Conservation (phyloP, 2,113 vertebrate genomes). For the Lagopus muta region DNA sequence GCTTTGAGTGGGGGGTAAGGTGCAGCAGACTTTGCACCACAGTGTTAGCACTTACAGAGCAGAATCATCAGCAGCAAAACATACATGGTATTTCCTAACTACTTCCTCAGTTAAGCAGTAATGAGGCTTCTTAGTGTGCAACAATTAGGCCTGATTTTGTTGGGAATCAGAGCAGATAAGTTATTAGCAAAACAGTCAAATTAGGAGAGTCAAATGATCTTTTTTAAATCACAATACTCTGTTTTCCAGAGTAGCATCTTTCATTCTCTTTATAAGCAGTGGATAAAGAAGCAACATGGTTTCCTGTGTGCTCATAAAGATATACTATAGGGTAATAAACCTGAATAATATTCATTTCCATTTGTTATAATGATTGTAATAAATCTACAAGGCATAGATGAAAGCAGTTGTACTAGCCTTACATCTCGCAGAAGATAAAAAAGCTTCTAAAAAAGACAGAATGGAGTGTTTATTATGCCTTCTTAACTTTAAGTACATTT, state of each 20-base stretch:
- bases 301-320: conserved; percentile 56
- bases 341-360: conserved; percentile 62
- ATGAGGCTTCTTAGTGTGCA: conserved; percentile 58
- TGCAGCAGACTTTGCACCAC: neutral
- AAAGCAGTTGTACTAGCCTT: conserved; percentile 54
- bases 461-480: conserved; percentile 69
- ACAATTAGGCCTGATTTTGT: conserved; percentile 65
- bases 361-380: conserved; percentile 65
- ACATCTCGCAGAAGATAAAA: conserved; percentile 44
- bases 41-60: neutral
- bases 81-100: neutral
- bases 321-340: conserved; percentile 58
- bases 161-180: conserved; percentile 69
- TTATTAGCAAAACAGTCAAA: conserved; percentile 68
- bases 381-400: conserved; percentile 63
- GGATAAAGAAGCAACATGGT: conserved; percentile 62
- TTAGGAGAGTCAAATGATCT: conserved; percentile 67
- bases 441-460: conserved; percentile 53
- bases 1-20: neutral
- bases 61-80: neutral
- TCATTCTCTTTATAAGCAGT: conserved; percentile 33
- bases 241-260: conserved; percentile 42
- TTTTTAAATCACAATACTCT: conserved; percentile 53
- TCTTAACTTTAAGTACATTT: conserved; percentile 72
- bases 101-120: neutral